These are phyloP conservation scores for Panulirus ornatus DNA, from an alignment of 1,140 invertebrate genomes.

Conservation along the genomic window DNA sequence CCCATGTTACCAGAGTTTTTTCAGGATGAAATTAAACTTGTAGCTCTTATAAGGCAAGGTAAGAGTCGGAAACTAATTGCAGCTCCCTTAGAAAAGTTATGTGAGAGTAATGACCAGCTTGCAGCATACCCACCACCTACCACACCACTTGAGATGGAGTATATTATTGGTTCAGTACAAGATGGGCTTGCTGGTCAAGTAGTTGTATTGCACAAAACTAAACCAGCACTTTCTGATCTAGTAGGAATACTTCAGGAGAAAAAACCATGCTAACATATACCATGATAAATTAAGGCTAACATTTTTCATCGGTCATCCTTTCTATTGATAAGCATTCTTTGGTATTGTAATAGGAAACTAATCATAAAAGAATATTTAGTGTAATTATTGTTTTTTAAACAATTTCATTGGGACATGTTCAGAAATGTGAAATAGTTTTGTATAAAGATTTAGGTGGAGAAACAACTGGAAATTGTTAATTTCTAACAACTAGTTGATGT, in stretches of 20 bases:
- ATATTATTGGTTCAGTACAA: constrained; percentile 63
- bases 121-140: constrained; percentile 53
- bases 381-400: not conserved
- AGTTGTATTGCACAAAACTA: constrained; percentile 71
- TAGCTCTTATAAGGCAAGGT: constrained; percentile 61
- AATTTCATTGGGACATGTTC: not conserved
- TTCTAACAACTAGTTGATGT: too few relatives aligned
- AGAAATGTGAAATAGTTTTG: not conserved
- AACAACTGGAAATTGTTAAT: too few relatives aligned
- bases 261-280: not conserved
- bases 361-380: not conserved
- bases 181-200: constrained; percentile 73
- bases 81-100: constrained; percentile 51
- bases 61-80: constrained; percentile 61
- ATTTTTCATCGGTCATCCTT: not conserved
- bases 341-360: not conserved
- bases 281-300: not conserved
- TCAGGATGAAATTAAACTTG: constrained; percentile 53
- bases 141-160: constrained; percentile 52
- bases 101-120: constrained; percentile 68
- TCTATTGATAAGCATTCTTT: not conserved
- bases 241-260: constrained; percentile 72
- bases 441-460: not conserved
- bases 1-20: constrained; percentile 57
- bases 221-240: constrained; percentile 67